These are phyloP conservation scores for Anguilla megastoma DNA, from an alignment of 2,797 vertebrate species.

Conservation along the genomic window DNA sequence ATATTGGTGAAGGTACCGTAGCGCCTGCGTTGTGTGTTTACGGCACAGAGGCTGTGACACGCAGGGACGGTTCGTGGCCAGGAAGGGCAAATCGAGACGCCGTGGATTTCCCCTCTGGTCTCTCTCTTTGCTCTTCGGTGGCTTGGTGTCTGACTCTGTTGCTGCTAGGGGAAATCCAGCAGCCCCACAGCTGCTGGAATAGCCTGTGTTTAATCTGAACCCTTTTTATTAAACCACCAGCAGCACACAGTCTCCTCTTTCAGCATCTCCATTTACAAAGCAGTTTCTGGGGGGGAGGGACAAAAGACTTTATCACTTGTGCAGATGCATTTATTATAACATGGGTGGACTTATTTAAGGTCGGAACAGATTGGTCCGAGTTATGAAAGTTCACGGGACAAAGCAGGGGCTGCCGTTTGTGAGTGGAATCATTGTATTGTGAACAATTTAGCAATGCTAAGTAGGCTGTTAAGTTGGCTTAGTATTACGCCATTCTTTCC, in stretches of 20 bases:
- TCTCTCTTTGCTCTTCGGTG: conserved; percentile 13
- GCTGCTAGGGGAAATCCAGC: conserved; percentile 45
- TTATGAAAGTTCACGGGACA: neutral
- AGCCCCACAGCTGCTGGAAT: neutral
- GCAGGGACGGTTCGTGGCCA: conserved; percentile 16
- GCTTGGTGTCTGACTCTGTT: conserved; percentile 4
- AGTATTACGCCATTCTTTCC: neutral
- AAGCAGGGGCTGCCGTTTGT: neutral
- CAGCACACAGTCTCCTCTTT: neutral
- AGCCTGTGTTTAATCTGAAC: conserved; percentile 19
- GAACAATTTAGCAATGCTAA: neutral
- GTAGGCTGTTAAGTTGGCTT: neutral
- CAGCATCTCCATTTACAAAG: conserved; percentile 8
- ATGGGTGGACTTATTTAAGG: neutral
- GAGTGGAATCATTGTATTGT: neutral
- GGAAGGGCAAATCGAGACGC: conserved; percentile 34
- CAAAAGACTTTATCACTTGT: neutral
- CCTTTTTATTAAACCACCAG: neutral
- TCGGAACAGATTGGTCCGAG: neutral
- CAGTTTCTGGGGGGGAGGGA: neutral
- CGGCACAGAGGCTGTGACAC: neutral
- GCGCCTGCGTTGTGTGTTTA: neutral
- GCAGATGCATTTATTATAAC: neutral
- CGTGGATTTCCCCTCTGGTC: conserved; percentile 48
- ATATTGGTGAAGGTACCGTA: neutral